Evolutionary conservation across 2,888 invertebrate species (phyloP), one percentile per base, ranked within the genome.

Genomic region (Stratiomys singularior): DNA sequence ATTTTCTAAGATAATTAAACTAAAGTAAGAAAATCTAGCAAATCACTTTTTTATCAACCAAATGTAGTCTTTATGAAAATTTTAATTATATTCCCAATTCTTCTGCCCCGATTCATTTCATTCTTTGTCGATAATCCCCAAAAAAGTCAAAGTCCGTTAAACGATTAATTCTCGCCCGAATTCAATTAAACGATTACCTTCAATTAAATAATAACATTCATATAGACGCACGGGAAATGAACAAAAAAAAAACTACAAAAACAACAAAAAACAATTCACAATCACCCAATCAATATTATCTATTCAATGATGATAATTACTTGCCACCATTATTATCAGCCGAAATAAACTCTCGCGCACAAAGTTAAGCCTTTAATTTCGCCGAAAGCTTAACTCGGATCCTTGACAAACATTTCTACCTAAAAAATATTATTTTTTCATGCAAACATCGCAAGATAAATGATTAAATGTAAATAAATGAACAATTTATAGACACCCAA

Each of bases 281-380:
- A 37, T 3, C 52, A 52, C 58, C 58, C 21, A 60, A 60, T 60
- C 9, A 23, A 60, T 60, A 52, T 52, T 52, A 4, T 60, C 21
- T 60, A 60, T 60, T 25, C 58, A 60, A 60, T 60, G 25, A n/a
- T 23, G 25, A 21, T 23, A 60, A 60, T 60, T 60, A 60, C 58
- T 25, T 60, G 58, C 58, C 58, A 60, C 58, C 58, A 60, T 60
- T 60, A 60, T 60, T 60, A 60, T 60, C 58, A 60, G 23, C 23
- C 7, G 18, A 21, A 60, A 60, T 60, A 25, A 60, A 23, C 23
- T 60, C 23, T 60, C 58, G 4, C 25, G 9, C 52, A 18, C 25
- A 52, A 52, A 60, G 25, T 60, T 60, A 25, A 60, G 21, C 58
- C 25, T 25, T 60, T 60, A 60, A 60, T 60, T 60, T 25, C 58